Base-by-base conservation (phyloP, 2,113 vertebrate species). In the Geococcyx californianus region DNA sequence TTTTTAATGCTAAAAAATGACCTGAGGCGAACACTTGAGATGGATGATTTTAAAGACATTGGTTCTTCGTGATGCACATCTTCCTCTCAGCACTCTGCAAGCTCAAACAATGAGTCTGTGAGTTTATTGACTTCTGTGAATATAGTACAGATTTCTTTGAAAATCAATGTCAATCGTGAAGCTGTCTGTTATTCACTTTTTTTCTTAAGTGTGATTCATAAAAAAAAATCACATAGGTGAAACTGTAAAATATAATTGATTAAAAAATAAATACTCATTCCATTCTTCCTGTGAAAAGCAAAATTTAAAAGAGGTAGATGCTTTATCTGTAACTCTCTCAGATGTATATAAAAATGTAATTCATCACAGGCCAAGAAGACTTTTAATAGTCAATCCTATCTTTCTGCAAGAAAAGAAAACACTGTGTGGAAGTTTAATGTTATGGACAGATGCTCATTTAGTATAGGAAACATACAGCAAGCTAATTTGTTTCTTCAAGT, bases 81-180 rank as follows among this genome's bases (percentile, higher is more conserved):
- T 91, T 63, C 74, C 59, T 38, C 33, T 91, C 45, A 87, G 78
- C 67, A 70, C 34, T 87, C 63, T 70, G 20, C 44, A 83, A 34
- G 34, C 33, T 88, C 34, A 67, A 63, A 69, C 31, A 79, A 25
- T 33, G 63, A 79, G 33, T 44, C 63, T 59, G 42, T 90, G 72
- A 88, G 64, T 87, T 85, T 90, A 84, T 91, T 95, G 93, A 90
- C 90, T 33, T 88, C 74, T 77, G 26, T 87, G 64, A 77, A 74
- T 63, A 62, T 8, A 68, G 47, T n/a, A 74, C 7, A 88, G 63
- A 64, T 84, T 89, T 93, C 78, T 92, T 67, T 82, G 64, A 63
- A 89, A 77, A 88, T 85, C 85, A 90, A 14, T 91, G 64, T 6
- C 44, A 59, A 1, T 93, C 55, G 21, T 47, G 64, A 91, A 88